Percentiles rank a stretch among this genome's conserved stretches.
These are phyloP conservation scores for Neotoma lepida DNA, from an alignment of 2,113 vertebrate genomes.

Conservation along the genomic window DNA sequence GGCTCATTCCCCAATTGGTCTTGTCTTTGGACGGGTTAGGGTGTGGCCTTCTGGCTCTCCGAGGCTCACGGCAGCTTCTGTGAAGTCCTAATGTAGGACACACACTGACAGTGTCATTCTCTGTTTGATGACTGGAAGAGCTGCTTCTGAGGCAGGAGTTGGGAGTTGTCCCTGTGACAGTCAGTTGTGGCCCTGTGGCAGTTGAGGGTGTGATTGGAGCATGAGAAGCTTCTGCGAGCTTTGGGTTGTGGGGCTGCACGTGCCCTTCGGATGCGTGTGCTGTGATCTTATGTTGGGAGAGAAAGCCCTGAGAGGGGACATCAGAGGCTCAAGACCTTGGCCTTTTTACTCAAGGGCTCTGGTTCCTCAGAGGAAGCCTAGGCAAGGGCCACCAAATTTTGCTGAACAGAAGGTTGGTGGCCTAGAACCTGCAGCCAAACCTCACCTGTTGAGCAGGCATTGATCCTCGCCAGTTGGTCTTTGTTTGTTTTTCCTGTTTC, in stretches of 20 bases:
- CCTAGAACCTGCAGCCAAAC: not conserved
- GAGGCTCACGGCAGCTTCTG: not conserved
- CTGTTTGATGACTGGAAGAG: not conserved
- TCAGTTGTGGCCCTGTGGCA: not conserved
- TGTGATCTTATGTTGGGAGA: not conserved
- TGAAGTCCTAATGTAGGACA: not conserved
- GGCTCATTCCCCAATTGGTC: not conserved
- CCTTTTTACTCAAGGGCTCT: not conserved
- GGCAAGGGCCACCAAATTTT: not conserved
- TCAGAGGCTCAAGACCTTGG: not conserved
- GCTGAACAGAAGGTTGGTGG: not conserved
- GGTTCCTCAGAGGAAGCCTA: not conserved
- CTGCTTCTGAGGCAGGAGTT: not conserved
- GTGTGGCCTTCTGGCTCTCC: not conserved
- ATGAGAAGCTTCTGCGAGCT: not conserved
- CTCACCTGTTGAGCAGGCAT: not conserved
- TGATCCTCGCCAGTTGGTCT: not conserved
- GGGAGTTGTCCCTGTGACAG: not conserved
- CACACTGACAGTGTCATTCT: not conserved
- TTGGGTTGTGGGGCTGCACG: not conserved
- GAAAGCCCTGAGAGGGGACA: not conserved
- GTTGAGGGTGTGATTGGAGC: not conserved
- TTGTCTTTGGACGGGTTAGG: not conserved
- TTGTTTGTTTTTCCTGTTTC: not conserved
- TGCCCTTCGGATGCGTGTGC: not conserved